These are phyloP conservation scores for Microchrysa polita DNA, from an alignment of 2,888 invertebrate species.

Conservation along the genomic window DNA sequence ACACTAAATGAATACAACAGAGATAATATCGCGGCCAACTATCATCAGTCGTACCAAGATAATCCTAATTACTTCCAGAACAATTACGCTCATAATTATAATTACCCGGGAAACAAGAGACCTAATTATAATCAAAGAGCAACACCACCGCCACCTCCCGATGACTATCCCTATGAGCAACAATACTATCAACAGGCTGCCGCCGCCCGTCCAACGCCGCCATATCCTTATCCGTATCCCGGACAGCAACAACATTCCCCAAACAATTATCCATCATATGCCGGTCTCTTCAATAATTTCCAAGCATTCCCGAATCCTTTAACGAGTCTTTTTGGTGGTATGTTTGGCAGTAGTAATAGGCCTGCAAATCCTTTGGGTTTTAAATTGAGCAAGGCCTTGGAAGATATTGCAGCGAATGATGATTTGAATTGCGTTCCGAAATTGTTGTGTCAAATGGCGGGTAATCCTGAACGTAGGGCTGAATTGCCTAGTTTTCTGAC, in stretches of 20 bases:
- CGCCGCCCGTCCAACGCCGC: not conserved
- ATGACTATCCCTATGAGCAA: slow-evolving; percentile 34
- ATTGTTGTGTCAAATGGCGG: slow-evolving; percentile 80
- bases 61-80: slow-evolving; percentile 45
- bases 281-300: slow-evolving; percentile 61
- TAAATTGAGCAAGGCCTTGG: slow-evolving; percentile 66
- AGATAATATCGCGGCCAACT: slow-evolving; percentile 42
- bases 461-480: slow-evolving; percentile 64
- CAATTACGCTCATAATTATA: slow-evolving; percentile 48
- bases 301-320: slow-evolving; percentile 47
- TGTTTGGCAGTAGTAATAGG: slow-evolving; percentile 53
- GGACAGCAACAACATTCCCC: slow-evolving; percentile 31
- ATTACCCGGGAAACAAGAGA: slow-evolving; percentile 47
- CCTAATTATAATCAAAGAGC: slow-evolving; percentile 56
- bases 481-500: slow-evolving; percentile 62
- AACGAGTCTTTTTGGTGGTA: slow-evolving; percentile 40
- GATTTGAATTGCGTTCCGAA: slow-evolving; percentile 82
- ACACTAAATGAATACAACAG: slow-evolving; percentile 27
- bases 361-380: slow-evolving; percentile 53
- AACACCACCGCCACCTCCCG: slow-evolving; percentile 45
- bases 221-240: slow-evolving; percentile 12
- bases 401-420: slow-evolving; percentile 75
- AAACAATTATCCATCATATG: slow-evolving; percentile 55
- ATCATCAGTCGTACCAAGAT: slow-evolving; percentile 37
- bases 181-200: slow-evolving; percentile 1